Evolutionary conservation across 1,140 invertebrate genomes (phyloP), one percentile per base, ranked within the genome.

Genomic region (Ceratina calcarata): DNA sequence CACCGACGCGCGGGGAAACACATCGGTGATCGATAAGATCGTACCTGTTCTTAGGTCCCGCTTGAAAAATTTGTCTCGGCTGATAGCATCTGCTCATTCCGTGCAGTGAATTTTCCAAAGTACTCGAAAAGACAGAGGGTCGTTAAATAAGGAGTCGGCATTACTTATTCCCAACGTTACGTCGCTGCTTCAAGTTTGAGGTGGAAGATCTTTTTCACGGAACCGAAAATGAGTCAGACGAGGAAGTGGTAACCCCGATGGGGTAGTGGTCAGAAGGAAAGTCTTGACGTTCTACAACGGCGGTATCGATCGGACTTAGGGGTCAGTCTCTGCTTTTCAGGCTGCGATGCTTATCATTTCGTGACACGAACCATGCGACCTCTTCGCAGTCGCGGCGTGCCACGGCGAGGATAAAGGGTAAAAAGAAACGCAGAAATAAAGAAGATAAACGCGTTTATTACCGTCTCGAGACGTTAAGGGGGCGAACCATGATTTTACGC

Each of bases 241-340:
- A 70, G 66, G 65, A 82, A 82, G 74, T 78, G 71, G 79, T 20
- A 69, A 55, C 70, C 27, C 60, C 57, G 78, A 64, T 60, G 37
- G 27, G 27, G 69, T 80, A 74, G 65, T 37, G 61, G 78, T 60
- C 66, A 64, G 58, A 16, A 69, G 66, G 76, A 78, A 80, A 78
- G 81, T 83, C 84, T 80, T 83, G 84, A 62, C 81, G 74, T 78
- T 79, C 78, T 83, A 81, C 83, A 65, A 27, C 71, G n/a, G 77
- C 49, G 58, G 86, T 87, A 86, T 87, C 85, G 85, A 86, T 86
- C 84, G 84, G 64, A 69, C 69, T 82, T 58, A 78, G 71, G 84
- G 85, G 85, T 86, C 85, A 86, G 81, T 86, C 82, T 87, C 85
- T 83, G 82, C 84, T 87, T 87, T 87, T 86, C 85, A 84, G 73